Conservation (phyloP, 2,888 invertebrate genomes). For the Dermolepida albohirtum region DNA sequence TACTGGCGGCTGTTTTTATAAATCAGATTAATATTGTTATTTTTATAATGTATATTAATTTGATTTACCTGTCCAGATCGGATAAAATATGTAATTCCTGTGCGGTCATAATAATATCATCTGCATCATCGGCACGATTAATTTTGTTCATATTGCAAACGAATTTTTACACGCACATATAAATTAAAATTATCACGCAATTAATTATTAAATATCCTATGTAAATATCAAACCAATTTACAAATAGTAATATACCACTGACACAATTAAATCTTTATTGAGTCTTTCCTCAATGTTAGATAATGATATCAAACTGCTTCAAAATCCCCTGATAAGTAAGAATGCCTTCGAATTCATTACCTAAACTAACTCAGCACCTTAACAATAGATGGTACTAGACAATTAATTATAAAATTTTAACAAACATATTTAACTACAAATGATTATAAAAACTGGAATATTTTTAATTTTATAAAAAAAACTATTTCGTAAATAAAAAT, state of each 20-base stretch:
- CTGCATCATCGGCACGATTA: conserved; percentile 56
- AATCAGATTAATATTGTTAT: conserved; percentile 1
- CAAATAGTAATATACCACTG: conserved; percentile 29
- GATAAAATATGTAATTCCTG: conserved; percentile 88
- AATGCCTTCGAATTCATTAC: no score
- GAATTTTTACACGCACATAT: conserved; percentile 35
- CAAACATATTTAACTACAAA: no score
- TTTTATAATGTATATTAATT: no score
- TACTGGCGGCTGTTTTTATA: conserved; percentile 81
- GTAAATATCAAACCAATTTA: conserved; percentile 20
- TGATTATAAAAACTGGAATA: no score
- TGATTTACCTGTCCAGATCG: conserved; percentile 83
- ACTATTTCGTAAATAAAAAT: no score
- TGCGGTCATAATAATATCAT: conserved; percentile 71
- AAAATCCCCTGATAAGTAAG: no score
- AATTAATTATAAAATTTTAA: no score
- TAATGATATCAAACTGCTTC: no score
- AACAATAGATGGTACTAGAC: no score
- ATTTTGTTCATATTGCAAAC: conserved; percentile 58
- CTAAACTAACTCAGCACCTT: no score
- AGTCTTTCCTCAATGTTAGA: no score
- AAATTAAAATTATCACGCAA: conserved; percentile 24
- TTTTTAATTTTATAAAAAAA: no score
- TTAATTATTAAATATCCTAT: conserved; percentile 14
- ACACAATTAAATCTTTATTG: conserved; percentile 29